Conservation (phyloP, 1,140 invertebrate genomes). For the Zaprionus nigranus region DNA sequence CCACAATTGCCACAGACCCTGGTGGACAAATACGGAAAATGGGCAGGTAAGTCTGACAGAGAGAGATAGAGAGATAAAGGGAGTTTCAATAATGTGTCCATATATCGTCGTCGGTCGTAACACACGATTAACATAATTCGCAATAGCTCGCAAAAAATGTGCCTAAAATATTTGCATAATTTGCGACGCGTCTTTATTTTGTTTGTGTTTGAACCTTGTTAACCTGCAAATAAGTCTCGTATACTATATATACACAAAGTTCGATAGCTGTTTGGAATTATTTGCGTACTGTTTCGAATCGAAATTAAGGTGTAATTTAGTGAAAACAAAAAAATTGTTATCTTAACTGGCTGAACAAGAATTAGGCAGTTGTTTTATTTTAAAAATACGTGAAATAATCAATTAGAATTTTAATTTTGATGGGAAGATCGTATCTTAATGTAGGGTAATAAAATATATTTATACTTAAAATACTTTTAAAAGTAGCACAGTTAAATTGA, state of each 20-base stretch:
- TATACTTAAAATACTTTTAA: background rate
- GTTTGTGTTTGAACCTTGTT: constrained; percentile 28
- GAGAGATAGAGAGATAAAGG: background rate
- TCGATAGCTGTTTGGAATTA: background rate
- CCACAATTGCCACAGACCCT: constrained; percentile 85
- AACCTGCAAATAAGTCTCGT: constrained; percentile 22
- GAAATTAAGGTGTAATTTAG: background rate
- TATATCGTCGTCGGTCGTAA: background rate
- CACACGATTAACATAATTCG: constrained; percentile 18
- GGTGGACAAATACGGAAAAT: constrained; percentile 86
- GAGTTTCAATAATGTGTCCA: background rate
- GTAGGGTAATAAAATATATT: background rate
- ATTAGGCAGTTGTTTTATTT: background rate
- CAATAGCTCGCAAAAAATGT: constrained; percentile 12
- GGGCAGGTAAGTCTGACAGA: constrained; percentile 85
- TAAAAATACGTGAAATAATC: background rate
- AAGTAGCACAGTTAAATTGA: background rate
- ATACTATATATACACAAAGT: background rate
- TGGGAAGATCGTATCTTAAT: background rate
- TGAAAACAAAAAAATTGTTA: background rate
- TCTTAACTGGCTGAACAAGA: background rate
- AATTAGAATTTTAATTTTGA: background rate
- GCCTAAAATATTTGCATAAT: constrained; percentile 14
- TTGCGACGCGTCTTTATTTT: background rate
- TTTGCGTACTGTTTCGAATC: background rate